Evolutionary conservation across 2,888 invertebrate species (phyloP).

Genomic region (Drosophila mettleri): DNA sequence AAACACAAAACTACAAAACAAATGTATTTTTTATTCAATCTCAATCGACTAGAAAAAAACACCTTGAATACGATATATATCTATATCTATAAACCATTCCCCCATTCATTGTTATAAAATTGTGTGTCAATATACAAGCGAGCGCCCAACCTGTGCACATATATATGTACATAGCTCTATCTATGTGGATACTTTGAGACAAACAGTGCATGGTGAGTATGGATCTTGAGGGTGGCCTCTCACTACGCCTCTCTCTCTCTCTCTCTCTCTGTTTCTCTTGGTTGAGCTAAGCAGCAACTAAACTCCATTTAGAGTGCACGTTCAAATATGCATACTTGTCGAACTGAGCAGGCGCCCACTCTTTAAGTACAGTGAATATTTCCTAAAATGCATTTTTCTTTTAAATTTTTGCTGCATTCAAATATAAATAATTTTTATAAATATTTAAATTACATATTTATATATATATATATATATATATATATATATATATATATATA

Average conservation of each 20-base stretch:
- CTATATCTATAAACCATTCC: not conserved
- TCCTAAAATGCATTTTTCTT: not conserved
- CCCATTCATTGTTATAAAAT: slow-evolving; percentile 18
- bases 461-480: no score
- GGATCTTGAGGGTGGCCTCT: slow-evolving; percentile 8
- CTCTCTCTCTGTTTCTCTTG: slow-evolving; percentile 1
- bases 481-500: not conserved
- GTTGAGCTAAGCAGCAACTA: slow-evolving; percentile 16
- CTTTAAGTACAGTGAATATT: slow-evolving; percentile 7
- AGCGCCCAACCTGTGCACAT: not conserved
- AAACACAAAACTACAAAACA: slow-evolving; percentile 70
- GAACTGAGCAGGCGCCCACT: slow-evolving; percentile 5
- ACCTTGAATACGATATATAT: not conserved
- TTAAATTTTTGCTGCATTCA: no score
- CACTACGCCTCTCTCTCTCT: no score
- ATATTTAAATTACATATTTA: not conserved
- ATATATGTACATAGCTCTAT: not conserved
- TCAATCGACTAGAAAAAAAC: slow-evolving; percentile 2
- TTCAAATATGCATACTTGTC: slow-evolving; percentile 8
- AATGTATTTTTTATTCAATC: slow-evolving; percentile 6
- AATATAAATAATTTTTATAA: no score
- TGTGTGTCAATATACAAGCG: slow-evolving; percentile 15
- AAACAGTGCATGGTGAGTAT: slow-evolving; percentile 41
- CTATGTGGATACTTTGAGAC: not conserved
- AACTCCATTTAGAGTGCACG: slow-evolving; percentile 32